Evolutionary conservation across 2,113 vertebrate species (phyloP).

Genomic region (Xiphias gladius): DNA sequence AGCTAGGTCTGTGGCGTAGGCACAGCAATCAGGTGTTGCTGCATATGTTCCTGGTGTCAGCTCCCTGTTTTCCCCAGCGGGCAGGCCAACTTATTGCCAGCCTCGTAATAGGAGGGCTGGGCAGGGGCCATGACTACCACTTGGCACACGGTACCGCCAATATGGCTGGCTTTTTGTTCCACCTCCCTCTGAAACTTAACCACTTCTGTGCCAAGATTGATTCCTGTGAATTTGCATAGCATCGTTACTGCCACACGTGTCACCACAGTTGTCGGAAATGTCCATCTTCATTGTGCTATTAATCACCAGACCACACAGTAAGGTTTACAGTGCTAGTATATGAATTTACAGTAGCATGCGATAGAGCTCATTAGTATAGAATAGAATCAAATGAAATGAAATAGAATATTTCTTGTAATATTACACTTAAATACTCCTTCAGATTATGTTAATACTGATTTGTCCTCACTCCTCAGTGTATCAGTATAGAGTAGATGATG

Average conservation of each 20-base stretch:
- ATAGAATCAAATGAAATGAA: neutral
- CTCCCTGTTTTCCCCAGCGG: constrained; percentile 84
- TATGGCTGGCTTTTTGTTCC: constrained; percentile 89
- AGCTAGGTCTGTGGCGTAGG: constrained; percentile 51
- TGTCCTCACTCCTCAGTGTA: neutral
- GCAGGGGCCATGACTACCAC: constrained; percentile 91
- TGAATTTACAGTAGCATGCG: neutral
- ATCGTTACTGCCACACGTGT: constrained; percentile 82
- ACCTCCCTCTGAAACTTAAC: constrained; percentile 85
- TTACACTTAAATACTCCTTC: neutral
- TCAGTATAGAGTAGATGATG: neutral
- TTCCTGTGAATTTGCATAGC: constrained; percentile 85
- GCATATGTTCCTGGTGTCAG: constrained; percentile 90
- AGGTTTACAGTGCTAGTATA: constrained; percentile 15
- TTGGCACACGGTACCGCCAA: constrained; percentile 91
- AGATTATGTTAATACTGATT: neutral
- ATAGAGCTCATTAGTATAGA: neutral
- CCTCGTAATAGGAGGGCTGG: constrained; percentile 90
- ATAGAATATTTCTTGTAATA: neutral
- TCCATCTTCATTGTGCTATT: constrained; percentile 79
- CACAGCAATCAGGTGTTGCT: constrained; percentile 79
- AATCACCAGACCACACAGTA: constrained; percentile 69
- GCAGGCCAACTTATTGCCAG: constrained; percentile 87
- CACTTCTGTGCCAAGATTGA: constrained; percentile 83
- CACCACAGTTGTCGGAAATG: constrained; percentile 73